Base-by-base conservation (phyloP, 2,888 invertebrate genomes). In the Drosophila cognata region DNA sequence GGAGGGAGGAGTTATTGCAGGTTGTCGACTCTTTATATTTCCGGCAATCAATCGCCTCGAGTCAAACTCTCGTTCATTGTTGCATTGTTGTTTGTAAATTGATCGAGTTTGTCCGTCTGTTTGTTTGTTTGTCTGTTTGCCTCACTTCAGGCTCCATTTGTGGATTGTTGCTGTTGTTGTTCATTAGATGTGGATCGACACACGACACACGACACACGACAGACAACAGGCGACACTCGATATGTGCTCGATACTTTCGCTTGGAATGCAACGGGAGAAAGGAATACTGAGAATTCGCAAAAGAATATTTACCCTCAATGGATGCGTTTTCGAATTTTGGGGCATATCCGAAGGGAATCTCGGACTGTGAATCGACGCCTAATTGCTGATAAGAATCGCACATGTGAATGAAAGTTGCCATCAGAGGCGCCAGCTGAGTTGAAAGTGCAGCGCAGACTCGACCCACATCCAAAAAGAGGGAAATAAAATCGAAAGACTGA, bases 41-140 rank as follows among this genome's bases (percentile, higher is more conserved):
- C 86, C 86, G 79, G 88, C 84, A 87, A 89, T 89, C 87, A 87
- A 84, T 84, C 81, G 82, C 52, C 71, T 74, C 72, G 70, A 75
- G 73, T 77, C 71, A 79, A 77, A 77, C 82, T 87, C 83, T 79
- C 68, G 70, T 66, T 63, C 72, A 63, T 74, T 79, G 79, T 63
- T 74, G 71, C 79, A 71, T 16, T 46, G 72, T 88, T 79, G 87
- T 77, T 77, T 81, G 79, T 83, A 79, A 85, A 86, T 84, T 80
- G 73, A 82, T 81, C 71, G 71, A 33, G 50, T 64, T 53, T 60
- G 77, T 75, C 43, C 61, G 69, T 69, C 65, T 64, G 43, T 63
- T 67, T 75, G 43, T 68, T 41, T 71, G 71, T 57, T 69, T 66
- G 46, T 69, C 71, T 74, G 50, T 69, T 75, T 77, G 67, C 55